Conservation (phyloP, 2,797 vertebrate species). For the Clamator glandarius region DNA sequence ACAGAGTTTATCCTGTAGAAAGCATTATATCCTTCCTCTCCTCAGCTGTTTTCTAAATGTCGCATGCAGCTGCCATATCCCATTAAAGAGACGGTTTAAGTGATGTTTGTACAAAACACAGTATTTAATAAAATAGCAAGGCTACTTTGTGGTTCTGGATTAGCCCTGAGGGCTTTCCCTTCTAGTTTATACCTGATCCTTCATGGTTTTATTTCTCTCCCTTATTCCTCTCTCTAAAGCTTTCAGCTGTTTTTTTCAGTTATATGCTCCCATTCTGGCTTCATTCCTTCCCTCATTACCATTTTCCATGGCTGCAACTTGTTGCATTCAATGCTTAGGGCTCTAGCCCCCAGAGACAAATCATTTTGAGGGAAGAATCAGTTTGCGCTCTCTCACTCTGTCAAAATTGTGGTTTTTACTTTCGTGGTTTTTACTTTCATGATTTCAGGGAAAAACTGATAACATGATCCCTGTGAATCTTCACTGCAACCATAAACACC, state of each 20-base stretch:
- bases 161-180: neutral
- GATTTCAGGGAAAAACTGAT: neutral
- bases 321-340: neutral
- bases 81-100: conserved; percentile 5
- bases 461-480: neutral
- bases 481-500: neutral
- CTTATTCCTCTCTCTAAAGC: neutral
- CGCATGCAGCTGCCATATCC: neutral
- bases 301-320: neutral
- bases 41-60: conserved; percentile 29
- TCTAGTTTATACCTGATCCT: conserved; percentile 11
- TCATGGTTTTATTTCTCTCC: neutral
- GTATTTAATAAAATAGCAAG: conserved; percentile 1
- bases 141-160: conserved; percentile 18
- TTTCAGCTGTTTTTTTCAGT: conserved; percentile 9
- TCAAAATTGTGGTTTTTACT: neutral
- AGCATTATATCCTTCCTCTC: conserved; percentile 26
- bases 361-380: neutral
- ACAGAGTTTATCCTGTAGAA: conserved; percentile 30
- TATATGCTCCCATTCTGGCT: neutral
- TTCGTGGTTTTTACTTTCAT: neutral
- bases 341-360: neutral
- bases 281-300: neutral
- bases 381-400: neutral
- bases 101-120: neutral